phyloP scores from a whole-genome alignment of 2,888 invertebrate genomes.

The Parnassius orleans region DNA sequence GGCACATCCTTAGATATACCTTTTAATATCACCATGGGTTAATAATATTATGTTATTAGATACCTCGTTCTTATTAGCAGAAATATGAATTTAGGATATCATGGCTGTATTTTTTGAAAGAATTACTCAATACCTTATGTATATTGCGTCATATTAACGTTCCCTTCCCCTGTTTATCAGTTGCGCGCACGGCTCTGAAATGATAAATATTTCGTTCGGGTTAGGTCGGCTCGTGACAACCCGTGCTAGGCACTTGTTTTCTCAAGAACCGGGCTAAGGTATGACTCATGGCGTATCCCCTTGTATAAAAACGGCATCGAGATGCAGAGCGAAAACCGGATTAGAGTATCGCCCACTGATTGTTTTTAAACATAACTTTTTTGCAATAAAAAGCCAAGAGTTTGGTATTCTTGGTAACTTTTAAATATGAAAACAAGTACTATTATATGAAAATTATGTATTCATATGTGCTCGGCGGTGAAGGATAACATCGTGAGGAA shows the following conservation, averaged over 20 bases:
- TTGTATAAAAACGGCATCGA: constrained; percentile 20
- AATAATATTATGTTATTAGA: no score
- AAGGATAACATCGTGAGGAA: no score
- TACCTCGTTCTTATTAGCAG: no score
- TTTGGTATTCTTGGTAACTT: no score
- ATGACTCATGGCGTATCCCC: constrained; percentile 28
- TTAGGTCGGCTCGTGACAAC: constrained; percentile 18
- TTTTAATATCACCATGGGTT: no score
- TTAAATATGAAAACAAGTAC: no score
- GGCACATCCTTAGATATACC: no score
- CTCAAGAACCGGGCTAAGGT: constrained; percentile 12
- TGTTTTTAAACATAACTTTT: constrained; percentile 7
- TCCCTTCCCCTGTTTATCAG: constrained; percentile 4
- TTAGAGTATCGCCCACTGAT: constrained; percentile 20
- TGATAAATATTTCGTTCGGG: background rate
- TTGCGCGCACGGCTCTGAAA: constrained; percentile 5
- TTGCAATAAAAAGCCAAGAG: background rate
- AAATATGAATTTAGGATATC: no score
- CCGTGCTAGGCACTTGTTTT: constrained; percentile 17
- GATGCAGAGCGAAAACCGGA: constrained; percentile 26
- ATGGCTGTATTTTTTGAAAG: no score
- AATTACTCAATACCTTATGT: constrained; percentile 1
- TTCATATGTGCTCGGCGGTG: no score
- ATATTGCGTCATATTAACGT: constrained; percentile 22
- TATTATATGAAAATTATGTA: no score